Evolutionary conservation across 2,797 vertebrate species (phyloP).

Genomic region (Melanotaenia nigrans): DNA sequence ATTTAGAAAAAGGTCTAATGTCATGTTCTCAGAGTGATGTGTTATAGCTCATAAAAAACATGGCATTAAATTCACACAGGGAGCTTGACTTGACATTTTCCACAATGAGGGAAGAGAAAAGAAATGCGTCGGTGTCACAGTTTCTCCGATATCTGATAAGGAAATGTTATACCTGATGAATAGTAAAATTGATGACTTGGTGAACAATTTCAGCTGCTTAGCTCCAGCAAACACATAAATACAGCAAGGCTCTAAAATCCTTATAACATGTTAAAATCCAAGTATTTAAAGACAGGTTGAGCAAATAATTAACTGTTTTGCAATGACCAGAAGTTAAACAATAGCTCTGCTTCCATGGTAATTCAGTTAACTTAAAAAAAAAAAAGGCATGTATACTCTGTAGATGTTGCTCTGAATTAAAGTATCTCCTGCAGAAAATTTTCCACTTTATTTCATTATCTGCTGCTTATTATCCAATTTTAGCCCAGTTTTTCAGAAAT

Average conservation of each 20-base stretch:
- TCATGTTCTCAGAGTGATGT: constrained; percentile 26
- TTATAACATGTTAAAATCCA: not conserved
- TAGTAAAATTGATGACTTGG: not conserved
- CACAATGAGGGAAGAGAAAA: constrained; percentile 9
- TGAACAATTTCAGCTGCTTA: not conserved
- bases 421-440: constrained; percentile 13
- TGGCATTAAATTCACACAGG: constrained; percentile 16
- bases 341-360: not conserved
- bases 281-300: no score
- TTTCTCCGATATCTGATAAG: not conserved
- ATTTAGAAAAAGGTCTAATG: constrained; percentile 46
- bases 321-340: not conserved
- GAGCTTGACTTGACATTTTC: constrained; percentile 51
- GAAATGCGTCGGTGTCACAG: not conserved
- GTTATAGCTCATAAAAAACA: constrained; percentile 12
- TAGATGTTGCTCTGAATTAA: not conserved
- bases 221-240: not conserved
- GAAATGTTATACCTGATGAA: constrained; percentile 29
- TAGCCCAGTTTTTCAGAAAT: constrained; percentile 30
- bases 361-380: not conserved
- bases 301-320: not conserved
- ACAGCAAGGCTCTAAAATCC: not conserved
- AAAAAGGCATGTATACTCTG: constrained; percentile 8
- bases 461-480: constrained; percentile 40
- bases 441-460: not conserved